Conservation (phyloP, 2,113 vertebrate genomes). For the Donacobius atricapilla region DNA sequence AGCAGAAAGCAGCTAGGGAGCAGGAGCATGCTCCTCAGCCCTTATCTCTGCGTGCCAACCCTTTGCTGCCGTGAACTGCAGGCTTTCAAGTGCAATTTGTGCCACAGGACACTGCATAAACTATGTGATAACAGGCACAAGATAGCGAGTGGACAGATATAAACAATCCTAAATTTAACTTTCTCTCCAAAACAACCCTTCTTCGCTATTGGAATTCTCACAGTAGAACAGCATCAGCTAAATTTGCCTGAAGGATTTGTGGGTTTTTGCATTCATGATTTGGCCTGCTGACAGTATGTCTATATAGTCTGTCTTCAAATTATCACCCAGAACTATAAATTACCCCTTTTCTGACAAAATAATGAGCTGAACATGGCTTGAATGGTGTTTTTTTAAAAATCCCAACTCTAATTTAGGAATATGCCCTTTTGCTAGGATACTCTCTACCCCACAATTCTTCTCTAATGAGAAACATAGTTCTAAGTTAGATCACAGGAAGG, state of each 20-base stretch:
- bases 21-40: not conserved
- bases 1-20: not conserved
- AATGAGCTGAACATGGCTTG: not conserved
- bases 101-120: not conserved
- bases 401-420: not conserved
- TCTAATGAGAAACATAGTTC: not conserved
- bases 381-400: not conserved
- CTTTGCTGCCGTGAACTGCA: not conserved
- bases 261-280: not conserved
- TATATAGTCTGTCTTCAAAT: not conserved
- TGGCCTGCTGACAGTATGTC: not conserved
- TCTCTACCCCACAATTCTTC: not conserved
- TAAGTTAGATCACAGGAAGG: not conserved
- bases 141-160: not conserved
- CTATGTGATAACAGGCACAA: not conserved
- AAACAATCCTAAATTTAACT: not conserved
- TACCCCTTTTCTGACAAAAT: not conserved
- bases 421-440: not conserved
- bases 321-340: not conserved
- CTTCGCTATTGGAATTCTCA: not conserved
- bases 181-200: not conserved
- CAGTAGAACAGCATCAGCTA: not conserved
- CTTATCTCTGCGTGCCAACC: not conserved
- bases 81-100: not conserved
- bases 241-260: not conserved